phyloP scores from a whole-genome alignment of 2,113 vertebrate genomes.

The Tachuris rubrigastra region DNA sequence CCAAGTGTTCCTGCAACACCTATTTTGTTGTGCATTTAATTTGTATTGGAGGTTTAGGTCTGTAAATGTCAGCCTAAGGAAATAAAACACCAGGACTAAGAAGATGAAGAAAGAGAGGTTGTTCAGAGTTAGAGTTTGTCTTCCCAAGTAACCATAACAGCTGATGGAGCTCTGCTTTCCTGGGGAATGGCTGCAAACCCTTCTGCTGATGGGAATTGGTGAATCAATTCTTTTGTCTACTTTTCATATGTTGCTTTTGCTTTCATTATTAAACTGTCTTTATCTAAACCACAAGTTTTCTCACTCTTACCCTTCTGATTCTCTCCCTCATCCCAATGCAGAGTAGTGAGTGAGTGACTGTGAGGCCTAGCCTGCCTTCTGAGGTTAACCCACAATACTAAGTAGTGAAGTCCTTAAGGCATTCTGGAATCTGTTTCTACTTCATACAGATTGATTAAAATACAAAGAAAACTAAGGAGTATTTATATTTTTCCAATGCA shows the following conservation, averaged over 20 bases:
- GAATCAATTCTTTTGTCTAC: background rate
- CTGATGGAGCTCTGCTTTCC: background rate
- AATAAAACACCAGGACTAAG: background rate
- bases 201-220: fast-evolving
- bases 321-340: background rate
- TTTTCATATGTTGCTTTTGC: fast-evolving
- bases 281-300: background rate
- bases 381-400: background rate
- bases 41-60: background rate
- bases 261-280: background rate
- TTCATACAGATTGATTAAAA: background rate
- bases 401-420: background rate
- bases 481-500: background rate
- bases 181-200: background rate
- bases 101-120: fast-evolving
- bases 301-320: background rate
- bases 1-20: background rate
- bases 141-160: fast-evolving
- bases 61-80: background rate
- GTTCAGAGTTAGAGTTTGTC: background rate
- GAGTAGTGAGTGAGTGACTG: fast-evolving
- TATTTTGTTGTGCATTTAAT: background rate
- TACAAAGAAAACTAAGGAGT: background rate
- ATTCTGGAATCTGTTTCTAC: background rate
- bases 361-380: background rate